Evolutionary conservation across 2,797 vertebrate species (phyloP).

Genomic region (Smutsia gigantea): DNA sequence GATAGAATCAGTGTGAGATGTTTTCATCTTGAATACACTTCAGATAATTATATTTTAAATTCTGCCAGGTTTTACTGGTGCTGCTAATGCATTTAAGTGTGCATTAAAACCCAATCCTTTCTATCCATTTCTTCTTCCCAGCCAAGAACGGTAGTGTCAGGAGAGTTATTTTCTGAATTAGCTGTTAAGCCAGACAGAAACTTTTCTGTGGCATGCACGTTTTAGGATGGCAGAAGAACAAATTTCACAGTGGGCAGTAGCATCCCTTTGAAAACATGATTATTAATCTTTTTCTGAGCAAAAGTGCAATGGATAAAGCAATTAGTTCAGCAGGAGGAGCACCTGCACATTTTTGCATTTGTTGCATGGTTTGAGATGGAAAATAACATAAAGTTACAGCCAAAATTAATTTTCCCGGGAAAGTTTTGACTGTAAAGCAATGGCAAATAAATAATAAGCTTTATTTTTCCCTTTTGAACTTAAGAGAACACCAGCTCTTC

Average conservation of each 20-base stretch:
- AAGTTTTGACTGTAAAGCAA: conserved; percentile 10
- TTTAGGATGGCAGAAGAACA: conserved; percentile 43
- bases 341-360: conserved; percentile 38
- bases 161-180: conserved; percentile 65
- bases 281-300: conserved; percentile 65
- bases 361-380: conserved; percentile 40
- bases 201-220: conserved; percentile 24
- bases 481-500: not conserved
- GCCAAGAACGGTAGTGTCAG: not conserved
- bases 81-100: conserved; percentile 61
- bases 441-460: not conserved
- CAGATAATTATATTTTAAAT: conserved; percentile 66
- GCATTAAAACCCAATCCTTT: conserved; percentile 46
- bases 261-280: conserved; percentile 58
- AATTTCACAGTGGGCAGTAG: conserved; percentile 56
- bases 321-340: conserved; percentile 48
- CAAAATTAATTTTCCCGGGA: conserved; percentile 42
- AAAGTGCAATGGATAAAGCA: conserved; percentile 68
- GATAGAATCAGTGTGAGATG: conserved; percentile 43
- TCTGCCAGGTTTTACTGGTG: conserved; percentile 52
- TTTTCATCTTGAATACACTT: conserved; percentile 62
- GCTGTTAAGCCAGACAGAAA: conserved; percentile 54
- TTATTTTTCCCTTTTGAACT: conserved; percentile 11
- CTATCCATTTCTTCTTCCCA: conserved; percentile 50
- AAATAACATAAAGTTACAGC: conserved; percentile 60